phyloP scores from a whole-genome alignment of 2,888 invertebrate species.

The Tyria jacobaeae region DNA sequence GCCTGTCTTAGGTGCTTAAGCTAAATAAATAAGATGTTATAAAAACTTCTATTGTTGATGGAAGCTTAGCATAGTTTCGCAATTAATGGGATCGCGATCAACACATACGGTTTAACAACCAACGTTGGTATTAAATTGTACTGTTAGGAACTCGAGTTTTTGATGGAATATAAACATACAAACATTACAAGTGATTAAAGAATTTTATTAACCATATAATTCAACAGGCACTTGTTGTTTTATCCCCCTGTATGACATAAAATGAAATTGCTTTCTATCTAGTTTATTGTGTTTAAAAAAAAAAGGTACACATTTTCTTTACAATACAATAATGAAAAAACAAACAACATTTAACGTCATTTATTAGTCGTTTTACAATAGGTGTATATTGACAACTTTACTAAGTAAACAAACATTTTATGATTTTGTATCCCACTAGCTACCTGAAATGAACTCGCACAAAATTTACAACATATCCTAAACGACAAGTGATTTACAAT shows the following conservation, averaged over 20 bases:
- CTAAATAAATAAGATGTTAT: conserved; percentile 45
- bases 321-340: not conserved
- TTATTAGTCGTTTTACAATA: conserved; percentile 11
- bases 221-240: no score
- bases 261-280: not conserved
- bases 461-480: conserved; percentile 28
- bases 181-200: no score
- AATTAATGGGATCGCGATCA: no score
- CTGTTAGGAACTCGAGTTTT: not conserved
- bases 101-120: not conserved
- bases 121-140: not conserved
- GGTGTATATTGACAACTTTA: conserved; percentile 1
- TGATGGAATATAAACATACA: no score
- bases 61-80: not conserved
- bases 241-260: not conserved
- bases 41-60: conserved; percentile 18
- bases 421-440: conserved; percentile 17
- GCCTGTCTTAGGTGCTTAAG: conserved; percentile 50
- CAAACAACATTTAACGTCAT: conserved; percentile 11
- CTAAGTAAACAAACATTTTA: conserved; percentile 29
- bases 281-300: not conserved
- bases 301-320: not conserved
- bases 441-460: conserved; percentile 30
- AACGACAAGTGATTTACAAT: conserved; percentile 45
- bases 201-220: no score